phyloP scores from a whole-genome alignment of 2,888 invertebrate genomes.

The Pseudococcus jackbeardsleyi region DNA sequence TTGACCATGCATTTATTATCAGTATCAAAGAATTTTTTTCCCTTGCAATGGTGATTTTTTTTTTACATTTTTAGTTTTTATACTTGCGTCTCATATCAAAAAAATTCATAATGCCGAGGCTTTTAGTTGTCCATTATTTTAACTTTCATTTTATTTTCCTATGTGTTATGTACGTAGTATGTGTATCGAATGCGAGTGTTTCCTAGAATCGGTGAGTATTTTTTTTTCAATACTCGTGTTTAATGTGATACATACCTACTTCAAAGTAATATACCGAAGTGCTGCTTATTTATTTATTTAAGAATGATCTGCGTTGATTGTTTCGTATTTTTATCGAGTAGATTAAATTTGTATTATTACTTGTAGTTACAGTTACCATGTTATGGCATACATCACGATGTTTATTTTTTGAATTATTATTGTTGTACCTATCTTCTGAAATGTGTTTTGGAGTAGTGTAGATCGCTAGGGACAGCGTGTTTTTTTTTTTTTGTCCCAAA shows the following conservation, averaged over 20 bases:
- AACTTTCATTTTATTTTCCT: constrained; percentile 18
- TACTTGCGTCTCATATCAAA: constrained; percentile 2
- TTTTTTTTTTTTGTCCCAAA: not conserved
- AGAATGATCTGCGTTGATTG: not conserved
- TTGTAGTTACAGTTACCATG: constrained; percentile 31
- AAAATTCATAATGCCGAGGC: not conserved
- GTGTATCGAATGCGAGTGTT: not conserved
- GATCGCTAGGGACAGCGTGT: not conserved
- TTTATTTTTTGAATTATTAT: not conserved
- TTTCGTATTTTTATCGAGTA: not conserved
- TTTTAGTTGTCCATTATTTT: constrained; percentile 30
- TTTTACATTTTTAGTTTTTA: constrained; percentile 3
- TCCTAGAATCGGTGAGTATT: not conserved
- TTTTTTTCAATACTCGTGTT: constrained; percentile 9
- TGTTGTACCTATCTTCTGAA: not conserved
- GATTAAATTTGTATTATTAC: not conserved
- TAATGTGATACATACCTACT: not conserved
- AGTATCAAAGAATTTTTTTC: constrained; percentile 21
- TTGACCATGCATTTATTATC: constrained; percentile 22
- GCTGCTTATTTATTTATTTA: not conserved
- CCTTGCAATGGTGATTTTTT: not conserved
- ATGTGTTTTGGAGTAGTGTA: not conserved
- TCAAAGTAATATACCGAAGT: not conserved
- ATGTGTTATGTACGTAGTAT: not conserved
- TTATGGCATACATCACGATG: not conserved